Percentiles rank a stretch among this genome's conserved stretches.
These are phyloP conservation scores for Ailuropoda melanoleuca DNA, from an alignment of 2,113 vertebrate genomes.

Conservation along the genomic window DNA sequence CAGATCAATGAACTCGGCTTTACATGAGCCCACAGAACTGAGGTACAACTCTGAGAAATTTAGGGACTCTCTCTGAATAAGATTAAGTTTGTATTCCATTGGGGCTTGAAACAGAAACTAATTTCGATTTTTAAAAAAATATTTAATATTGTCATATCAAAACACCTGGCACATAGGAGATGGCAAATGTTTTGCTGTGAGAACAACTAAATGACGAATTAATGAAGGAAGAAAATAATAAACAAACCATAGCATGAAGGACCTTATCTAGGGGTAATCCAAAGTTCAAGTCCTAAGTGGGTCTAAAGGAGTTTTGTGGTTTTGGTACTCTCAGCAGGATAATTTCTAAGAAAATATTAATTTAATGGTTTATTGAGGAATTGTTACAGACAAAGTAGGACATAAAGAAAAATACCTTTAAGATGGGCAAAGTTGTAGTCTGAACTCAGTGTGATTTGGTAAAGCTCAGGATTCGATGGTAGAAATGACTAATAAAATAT, in stretches of 20 bases:
- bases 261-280: background rate
- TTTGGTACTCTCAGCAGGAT: background rate
- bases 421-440: background rate
- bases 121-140: background rate
- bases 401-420: background rate
- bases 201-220: background rate
- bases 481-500: constrained; percentile 10
- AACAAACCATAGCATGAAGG: background rate
- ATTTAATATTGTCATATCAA: background rate
- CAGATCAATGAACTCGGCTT: background rate
- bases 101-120: background rate
- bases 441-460: background rate
- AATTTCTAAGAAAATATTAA: background rate
- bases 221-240: background rate
- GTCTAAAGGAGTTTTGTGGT: background rate
- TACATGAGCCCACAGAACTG: background rate
- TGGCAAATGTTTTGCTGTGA: background rate
- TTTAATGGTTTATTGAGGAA: background rate
- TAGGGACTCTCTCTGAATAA: background rate
- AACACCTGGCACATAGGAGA: background rate
- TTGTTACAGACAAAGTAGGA: background rate
- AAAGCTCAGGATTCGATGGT: background rate
- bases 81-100: background rate
- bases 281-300: background rate
- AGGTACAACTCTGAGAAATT: background rate